Evolutionary conservation across 2,888 invertebrate species (phyloP), one percentile per base, ranked within the genome.

Genomic region (Cenopis cana): DNA sequence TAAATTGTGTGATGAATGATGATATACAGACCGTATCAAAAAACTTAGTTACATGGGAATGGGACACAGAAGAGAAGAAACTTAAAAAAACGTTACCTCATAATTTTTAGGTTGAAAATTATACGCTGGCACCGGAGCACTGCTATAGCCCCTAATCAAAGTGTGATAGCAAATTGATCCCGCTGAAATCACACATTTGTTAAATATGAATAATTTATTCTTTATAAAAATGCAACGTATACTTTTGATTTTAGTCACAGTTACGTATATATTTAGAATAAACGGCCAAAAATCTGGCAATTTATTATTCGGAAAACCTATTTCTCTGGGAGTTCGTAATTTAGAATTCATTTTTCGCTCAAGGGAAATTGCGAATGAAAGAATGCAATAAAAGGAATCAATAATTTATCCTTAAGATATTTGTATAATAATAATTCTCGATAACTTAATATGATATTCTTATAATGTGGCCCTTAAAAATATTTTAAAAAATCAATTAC

Each of bases 101-200:
- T 91, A 92, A 69, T 79, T 73, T 74, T 85, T 88, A 1, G 90
- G 89, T 0, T 74, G 76, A 69, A 90, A 89, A 59, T 85, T 81
- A 76, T 79, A 81, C 73, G 78, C 78, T 9, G 89, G 86, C 61
- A 80, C 64, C 4, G 74, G 70, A 5, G 75, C 59, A 41, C 72
- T 75, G n/a, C 75, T 74, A 69, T 77, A 79, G 10, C 74, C 68
- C 64, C 81, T 78, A 17, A 67, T 36, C 9, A 74, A 54, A 18
- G 57, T 56, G 50, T 74, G 74, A 14, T 72, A 38, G 59, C 74
- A 76, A 70, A 68, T 54, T 50, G 68, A 75, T 33, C 72, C 49
- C 49, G 75, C 81, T 81, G 74, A 46, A 76, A 46, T 77, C 14
- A 9, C 4, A 9, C 4, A 4, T 24, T 4, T 11, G 41, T 49